These are phyloP conservation scores for Pseudomyrmex flavicornis DNA, from an alignment of 1,140 invertebrate species.

Conservation along the genomic window DNA sequence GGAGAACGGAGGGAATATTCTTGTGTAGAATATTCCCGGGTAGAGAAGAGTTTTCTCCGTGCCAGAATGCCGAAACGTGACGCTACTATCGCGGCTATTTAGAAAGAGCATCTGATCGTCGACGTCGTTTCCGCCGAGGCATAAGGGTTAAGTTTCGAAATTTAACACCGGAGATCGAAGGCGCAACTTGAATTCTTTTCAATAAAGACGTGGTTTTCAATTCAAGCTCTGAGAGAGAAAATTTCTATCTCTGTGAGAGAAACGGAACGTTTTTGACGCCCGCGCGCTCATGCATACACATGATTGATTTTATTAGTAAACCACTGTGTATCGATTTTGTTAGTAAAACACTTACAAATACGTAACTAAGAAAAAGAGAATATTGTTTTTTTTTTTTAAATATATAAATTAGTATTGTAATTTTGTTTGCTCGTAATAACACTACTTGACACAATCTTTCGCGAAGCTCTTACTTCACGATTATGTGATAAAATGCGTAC, in stretches of 20 bases:
- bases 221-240: constrained; percentile 11
- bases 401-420: neutral
- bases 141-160: constrained; percentile 24
- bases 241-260: neutral
- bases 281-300: neutral
- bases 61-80: constrained; percentile 34
- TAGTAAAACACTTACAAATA: too few relatives aligned
- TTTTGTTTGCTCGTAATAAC: too few relatives aligned
- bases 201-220: constrained; percentile 13
- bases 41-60: constrained; percentile 32
- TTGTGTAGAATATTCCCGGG: constrained; percentile 44
- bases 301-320: constrained; percentile 1
- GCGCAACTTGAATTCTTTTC: constrained; percentile 17
- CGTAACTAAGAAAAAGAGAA: neutral
- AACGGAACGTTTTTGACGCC: neutral
- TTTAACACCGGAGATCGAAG: constrained; percentile 24
- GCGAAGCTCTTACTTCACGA: too few relatives aligned
- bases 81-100: constrained; percentile 19
- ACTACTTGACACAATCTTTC: neutral
- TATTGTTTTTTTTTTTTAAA: neutral
- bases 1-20: constrained; percentile 43
- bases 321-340: neutral
- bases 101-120: constrained; percentile 29
- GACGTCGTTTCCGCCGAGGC: neutral
- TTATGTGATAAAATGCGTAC: neutral